Evolutionary conservation across 2,797 vertebrate species (phyloP).

Genomic region (Podargus strigoides): DNA sequence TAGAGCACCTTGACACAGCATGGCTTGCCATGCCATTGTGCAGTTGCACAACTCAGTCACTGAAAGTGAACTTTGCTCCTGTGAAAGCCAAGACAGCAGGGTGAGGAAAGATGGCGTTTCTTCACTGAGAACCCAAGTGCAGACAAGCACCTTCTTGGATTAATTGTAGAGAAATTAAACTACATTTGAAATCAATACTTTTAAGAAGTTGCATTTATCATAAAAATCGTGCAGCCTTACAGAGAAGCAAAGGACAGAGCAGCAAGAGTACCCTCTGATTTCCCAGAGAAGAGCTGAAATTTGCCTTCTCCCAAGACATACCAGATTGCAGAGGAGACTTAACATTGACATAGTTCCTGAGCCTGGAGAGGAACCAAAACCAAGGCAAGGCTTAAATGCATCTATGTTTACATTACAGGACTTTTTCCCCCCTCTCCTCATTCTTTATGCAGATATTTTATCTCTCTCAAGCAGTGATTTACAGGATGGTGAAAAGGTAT

Average conservation of each 20-base stretch:
- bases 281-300: background rate
- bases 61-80: background rate
- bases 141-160: background rate
- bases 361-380: background rate
- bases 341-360: background rate
- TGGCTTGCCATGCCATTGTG: background rate
- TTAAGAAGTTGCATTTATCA: background rate
- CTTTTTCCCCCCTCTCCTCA: background rate
- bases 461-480: conserved; percentile 10
- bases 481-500: background rate
- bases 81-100: accelerated
- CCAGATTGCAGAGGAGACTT: background rate
- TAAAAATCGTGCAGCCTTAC: background rate
- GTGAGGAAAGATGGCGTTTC: background rate
- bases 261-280: background rate
- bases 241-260: background rate
- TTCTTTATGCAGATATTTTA: background rate
- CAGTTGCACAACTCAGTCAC: background rate
- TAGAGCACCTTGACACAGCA: background rate
- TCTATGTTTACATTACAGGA: background rate
- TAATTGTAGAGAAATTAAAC: background rate
- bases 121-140: background rate
- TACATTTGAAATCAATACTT: background rate
- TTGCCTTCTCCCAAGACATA: background rate
- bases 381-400: background rate